Base-by-base conservation (phyloP, 2,888 invertebrate genomes). In the Drosophila falleni region DNA sequence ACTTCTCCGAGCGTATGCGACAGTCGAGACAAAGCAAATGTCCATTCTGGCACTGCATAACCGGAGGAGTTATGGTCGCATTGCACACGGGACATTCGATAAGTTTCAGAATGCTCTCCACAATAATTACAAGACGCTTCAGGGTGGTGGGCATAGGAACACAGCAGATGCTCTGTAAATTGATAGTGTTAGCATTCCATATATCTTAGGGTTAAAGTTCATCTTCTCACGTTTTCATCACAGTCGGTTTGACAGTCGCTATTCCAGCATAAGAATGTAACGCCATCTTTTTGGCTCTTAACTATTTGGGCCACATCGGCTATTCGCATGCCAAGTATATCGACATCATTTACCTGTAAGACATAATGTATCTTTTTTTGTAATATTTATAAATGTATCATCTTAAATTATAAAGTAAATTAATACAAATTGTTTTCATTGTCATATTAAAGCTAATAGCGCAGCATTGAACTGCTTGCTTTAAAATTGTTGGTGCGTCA, bases 81-180 rank as follows among this genome's bases (percentile, higher is more conserved):
- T 95, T 91, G 82, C 95, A 95, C 47, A 95, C 94, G 19, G 95
- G 95, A 82, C 95, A 95, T 86, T 95, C 95, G 71, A 95, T 91
- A 74, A 93, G 92, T 55, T 92, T 89, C 47, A 94, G 90, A 68
- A 94, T 93, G 54, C 93, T 91, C 63, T 94, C 93, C 89, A 94
- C 93, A 71, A 94, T 93, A 13, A 93, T 92, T 39, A 94, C 93
- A 10, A 94, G 92, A 2, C 94, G 92, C 82, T 94, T 94, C 54
- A 94, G 89, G 76, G 93, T 94, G 74, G 92, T 91, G 42, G 94
- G 94, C 93, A 94, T 93, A 15, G 94, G 94, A 35, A 93, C 94
- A 81, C 94, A 94, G 78, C 94, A 94, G 62, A 94, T 90, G 66
- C 90, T 92, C 92, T 92, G 71, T 9, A 70, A 47, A 37, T 11